Percentiles rank a stretch among this genome's conserved stretches.
Conservation (phyloP, 2,888 invertebrate genomes). For the Craniophora ligustri region DNA sequence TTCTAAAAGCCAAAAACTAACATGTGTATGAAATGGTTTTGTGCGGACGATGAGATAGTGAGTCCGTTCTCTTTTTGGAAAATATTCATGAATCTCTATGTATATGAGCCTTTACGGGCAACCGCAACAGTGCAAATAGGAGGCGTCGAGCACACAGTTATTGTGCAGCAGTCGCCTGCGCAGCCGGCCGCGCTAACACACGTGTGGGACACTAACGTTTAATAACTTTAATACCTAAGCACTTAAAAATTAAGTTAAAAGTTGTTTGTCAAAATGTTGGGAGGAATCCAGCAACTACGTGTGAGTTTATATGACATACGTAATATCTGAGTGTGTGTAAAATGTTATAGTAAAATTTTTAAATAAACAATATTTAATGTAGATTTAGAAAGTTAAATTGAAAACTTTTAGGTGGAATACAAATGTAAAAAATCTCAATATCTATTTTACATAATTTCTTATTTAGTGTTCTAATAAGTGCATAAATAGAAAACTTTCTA, state of each 20-base stretch:
- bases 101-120: slow-evolving; percentile 1
- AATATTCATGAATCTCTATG: background rate
- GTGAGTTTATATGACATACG: slow-evolving; percentile 32
- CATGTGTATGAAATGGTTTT: too few relatives aligned
- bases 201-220: background rate
- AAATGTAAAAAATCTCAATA: too few relatives aligned
- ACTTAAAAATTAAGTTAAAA: background rate
- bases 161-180: background rate
- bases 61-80: background rate
- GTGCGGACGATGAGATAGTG: too few relatives aligned
- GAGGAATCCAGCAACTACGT: slow-evolving; percentile 24
- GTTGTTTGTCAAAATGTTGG: slow-evolving; percentile 25
- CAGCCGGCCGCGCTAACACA: background rate
- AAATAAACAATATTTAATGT: too few relatives aligned
- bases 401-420: too few relatives aligned
- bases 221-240: slow-evolving; percentile 4
- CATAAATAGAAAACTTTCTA: background rate
- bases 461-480: background rate
- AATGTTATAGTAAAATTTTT: background rate
- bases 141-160: slow-evolving; percentile 26
- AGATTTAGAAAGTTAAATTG: background rate
- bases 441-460: background rate
- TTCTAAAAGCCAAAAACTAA: background rate
- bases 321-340: background rate
- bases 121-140: slow-evolving; percentile 25